A percentile compares a stretch with the other conserved stretches of the same genome.
Evolutionary conservation across 2,888 invertebrate species (phyloP).

Genomic region (Sesia bembeciformis): DNA sequence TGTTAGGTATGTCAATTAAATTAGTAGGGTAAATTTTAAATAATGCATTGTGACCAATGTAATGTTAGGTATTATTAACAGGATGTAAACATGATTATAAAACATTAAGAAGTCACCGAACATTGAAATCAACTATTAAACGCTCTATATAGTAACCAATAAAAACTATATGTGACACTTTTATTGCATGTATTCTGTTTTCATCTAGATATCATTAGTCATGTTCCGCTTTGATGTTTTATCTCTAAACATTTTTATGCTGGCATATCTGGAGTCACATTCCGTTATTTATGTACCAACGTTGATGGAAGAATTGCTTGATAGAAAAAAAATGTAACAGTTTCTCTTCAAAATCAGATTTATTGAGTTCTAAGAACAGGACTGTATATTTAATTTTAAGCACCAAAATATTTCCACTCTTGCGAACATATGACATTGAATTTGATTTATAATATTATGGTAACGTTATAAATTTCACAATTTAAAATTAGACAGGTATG

Average conservation of each 20-base stretch:
- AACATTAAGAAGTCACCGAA: slow-evolving; percentile 10
- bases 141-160: slow-evolving; percentile 31
- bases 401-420: no score
- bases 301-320: slow-evolving; percentile 33
- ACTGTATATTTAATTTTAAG: no score
- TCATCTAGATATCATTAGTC: slow-evolving; percentile 64
- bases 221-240: slow-evolving; percentile 59
- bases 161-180: slow-evolving; percentile 56
- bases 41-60: no score
- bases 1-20: no score
- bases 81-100: neutral
- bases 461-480: no score
- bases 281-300: slow-evolving; percentile 34
- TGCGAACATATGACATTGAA: no score
- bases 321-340: slow-evolving; percentile 17
- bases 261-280: slow-evolving; percentile 35
- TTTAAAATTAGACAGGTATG: no score
- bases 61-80: no score
- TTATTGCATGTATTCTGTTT: slow-evolving; percentile 61
- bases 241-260: slow-evolving; percentile 56
- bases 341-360: no score
- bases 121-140: slow-evolving; percentile 36
- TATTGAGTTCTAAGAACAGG: no score
- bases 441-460: no score
- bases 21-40: no score